Evolutionary conservation across 2,113 vertebrate genomes (phyloP), one percentile per base, ranked within the genome.

Genomic region (Phoxinus phoxinus): DNA sequence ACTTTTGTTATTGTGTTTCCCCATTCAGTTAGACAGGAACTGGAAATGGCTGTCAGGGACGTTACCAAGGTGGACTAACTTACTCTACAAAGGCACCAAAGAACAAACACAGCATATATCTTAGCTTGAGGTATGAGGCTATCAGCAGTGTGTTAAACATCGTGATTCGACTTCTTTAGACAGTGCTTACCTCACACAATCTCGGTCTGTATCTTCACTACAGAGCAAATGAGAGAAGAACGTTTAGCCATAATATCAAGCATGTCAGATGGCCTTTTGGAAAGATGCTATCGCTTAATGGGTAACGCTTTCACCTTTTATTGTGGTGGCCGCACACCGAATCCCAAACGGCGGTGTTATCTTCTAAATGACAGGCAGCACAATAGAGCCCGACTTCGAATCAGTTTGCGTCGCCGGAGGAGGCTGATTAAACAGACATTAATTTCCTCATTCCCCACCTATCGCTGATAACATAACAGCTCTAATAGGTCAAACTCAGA

Each of bases 211-310:
- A 75, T 74, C 71, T 27, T 74, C 59, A 44, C 79, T 67, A 48
- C 74, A 30, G 75, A 48, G 21, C n/a, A 44, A 56, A 71, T 46
- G 69, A 84, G 67, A 30, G 23, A 51, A 84, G 69, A 53, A 81
- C 77, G 32, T 84, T 83, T 83, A 58, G 30, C 44, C 27, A 58
- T 71, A 86, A 86, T 69, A 80, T 80, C 74, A 63, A 74, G 74
- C 80, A 37, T 86, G 87, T 88, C 80, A 84, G 84, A 74, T 88
- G 84, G 81, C 87, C 84, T 88, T 88, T 88, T 80, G 67, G 25
- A 88, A 63, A 86, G 87, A 86, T 86, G 81, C 32, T 86, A 88
- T 86, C 84, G 41, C 65, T 73, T 83, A 86, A 84, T 86, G 58
- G 65, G 19, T 65, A 80, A 67, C 44, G n/a, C 75, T 74, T 80